Base-by-base conservation (phyloP, 2,113 vertebrate species). In the Xiphophorus maculatus region DNA sequence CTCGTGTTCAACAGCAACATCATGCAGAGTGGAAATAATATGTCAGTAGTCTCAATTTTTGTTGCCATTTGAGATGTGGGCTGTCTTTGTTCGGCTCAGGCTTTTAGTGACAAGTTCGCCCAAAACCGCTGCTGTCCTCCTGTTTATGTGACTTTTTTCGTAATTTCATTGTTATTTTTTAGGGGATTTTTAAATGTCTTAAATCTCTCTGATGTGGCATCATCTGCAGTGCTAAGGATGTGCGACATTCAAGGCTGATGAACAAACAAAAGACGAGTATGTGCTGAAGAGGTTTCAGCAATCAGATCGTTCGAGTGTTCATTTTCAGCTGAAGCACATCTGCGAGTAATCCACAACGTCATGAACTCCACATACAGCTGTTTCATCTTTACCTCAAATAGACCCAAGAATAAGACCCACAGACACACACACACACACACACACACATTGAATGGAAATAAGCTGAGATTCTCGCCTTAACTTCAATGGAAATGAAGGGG, bases 341-440 rank as follows among this genome's bases (percentile, higher is more conserved):
- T 72, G 63, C 44, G 12, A 81, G 61, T 63, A 67, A 79, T 79
- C 80, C 68, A 58, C 44, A 73, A 37, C 67, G 66, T 25, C 67
- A 64, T 61, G 51, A 72, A 78, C 80, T 63, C 70, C 73, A 83
- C 68, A 66, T 60, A 60, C 37, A 72, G 8, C 69, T 74, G 76
- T 73, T 90, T 86, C 42, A 83, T 88, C 81, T 81, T 73, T 71
- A 85, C 87, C 66, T 83, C 44, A 51, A 81, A 84, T 61, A 42
- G 33, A 69, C 72, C 62, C 22, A 35, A 68, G 69, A 77, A 61
- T n/a, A 32, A 76, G 63, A 81, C 76, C 32, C 65, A 79, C 32
- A 61, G 70, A 68, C 48, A 60, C 17, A 17, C 15, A 17, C 65
- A 77, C 32, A 54, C 65, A 77, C 32, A 54, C 76, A 66, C 48